These are phyloP conservation scores for Drosophila mercatorum DNA, from an alignment of 2,888 invertebrate species.

Conservation along the genomic window DNA sequence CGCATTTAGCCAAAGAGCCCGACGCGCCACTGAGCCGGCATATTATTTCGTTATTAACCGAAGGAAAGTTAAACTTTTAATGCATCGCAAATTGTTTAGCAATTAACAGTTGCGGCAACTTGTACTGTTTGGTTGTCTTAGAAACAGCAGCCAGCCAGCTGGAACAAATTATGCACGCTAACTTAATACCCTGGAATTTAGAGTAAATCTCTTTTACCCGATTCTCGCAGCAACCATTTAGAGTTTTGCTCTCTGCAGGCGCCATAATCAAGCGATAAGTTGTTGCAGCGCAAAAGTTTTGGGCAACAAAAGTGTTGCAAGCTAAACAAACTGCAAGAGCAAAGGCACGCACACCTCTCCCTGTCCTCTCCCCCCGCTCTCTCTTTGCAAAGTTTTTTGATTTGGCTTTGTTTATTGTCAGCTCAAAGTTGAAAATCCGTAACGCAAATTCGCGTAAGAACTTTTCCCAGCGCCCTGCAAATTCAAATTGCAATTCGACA, in stretches of 20 bases:
- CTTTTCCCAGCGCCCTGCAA: conserved; percentile 47
- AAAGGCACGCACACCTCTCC: background rate
- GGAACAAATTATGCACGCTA: background rate
- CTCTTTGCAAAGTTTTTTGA: conserved; percentile 19
- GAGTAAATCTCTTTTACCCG: background rate
- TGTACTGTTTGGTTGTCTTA: conserved; percentile 13
- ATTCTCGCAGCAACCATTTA: background rate
- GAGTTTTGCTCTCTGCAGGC: background rate
- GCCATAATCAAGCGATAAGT: conserved; percentile 43
- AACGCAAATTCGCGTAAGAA: conserved; percentile 33
- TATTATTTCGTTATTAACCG: conserved; percentile 27
- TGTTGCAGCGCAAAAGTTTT: conserved; percentile 61
- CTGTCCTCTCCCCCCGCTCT: background rate
- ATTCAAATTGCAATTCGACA: conserved; percentile 68
- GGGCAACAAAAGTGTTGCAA: conserved; percentile 74
- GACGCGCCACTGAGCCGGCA: conserved; percentile 5
- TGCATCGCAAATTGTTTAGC: conserved; percentile 71
- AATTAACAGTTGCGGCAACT: conserved; percentile 52
- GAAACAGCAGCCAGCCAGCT: conserved; percentile 15
- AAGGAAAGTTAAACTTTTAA: conserved; percentile 65
- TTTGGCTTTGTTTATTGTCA: conserved; percentile 71
- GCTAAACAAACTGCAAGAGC: conserved; percentile 69
- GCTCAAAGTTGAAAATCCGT: conserved; percentile 55
- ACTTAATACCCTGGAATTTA: conserved; percentile 5
- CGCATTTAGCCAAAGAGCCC: conserved; percentile 4